Conservation (phyloP, 1,140 invertebrate species). For the Aphaenogaster ashmeadi region DNA sequence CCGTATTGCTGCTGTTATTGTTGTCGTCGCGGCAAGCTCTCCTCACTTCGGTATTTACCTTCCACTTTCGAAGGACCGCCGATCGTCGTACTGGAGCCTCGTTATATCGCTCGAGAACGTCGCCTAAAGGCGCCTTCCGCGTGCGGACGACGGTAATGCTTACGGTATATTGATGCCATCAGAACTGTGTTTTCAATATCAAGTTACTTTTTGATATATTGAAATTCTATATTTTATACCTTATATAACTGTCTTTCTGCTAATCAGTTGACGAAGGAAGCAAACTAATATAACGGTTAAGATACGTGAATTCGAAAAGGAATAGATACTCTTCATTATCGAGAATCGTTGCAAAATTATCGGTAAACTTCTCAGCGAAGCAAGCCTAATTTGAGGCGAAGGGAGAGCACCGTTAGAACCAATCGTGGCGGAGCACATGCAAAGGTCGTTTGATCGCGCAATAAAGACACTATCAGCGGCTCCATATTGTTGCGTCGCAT, state of each 20-base stretch:
- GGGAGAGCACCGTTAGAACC: not conserved
- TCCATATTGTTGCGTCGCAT: conserved; percentile 32
- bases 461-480: not conserved
- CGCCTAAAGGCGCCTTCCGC: conserved; percentile 24
- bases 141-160: not conserved
- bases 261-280: not conserved
- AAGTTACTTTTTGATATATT: conserved; percentile 14
- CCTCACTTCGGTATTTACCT: not conserved
- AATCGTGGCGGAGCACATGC: not conserved
- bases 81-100: conserved; percentile 23
- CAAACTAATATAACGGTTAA: not conserved
- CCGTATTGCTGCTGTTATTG: conserved; percentile 46
- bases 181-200: not conserved
- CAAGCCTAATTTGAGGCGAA: not conserved
- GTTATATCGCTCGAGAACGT: conserved; percentile 33
- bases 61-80: conserved; percentile 10
- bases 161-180: conserved; percentile 10
- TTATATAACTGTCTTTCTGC: not conserved
- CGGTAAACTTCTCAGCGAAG: not conserved
- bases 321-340: not conserved
- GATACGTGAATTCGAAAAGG: not conserved
- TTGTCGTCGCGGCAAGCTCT: conserved; percentile 61
- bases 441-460: not conserved
- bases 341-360: not conserved
- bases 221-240: not conserved